Percentiles rank a stretch among this genome's conserved stretches.
Evolutionary conservation across 2,797 vertebrate genomes (phyloP).

Genomic region (Microctenopoma steveboyesi): DNA sequence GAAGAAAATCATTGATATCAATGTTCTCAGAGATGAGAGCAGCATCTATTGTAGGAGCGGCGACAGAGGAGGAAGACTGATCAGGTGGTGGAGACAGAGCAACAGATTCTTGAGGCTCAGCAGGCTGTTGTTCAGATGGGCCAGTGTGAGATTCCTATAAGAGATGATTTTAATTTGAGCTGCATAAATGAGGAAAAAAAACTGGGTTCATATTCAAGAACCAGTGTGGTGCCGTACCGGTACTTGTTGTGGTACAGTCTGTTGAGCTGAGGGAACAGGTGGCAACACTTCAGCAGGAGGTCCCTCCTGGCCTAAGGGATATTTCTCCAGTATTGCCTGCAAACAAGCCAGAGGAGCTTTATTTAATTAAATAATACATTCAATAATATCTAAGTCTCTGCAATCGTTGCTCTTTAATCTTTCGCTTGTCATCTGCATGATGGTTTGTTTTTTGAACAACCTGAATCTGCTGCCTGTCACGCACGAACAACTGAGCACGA

Average conservation of each 20-base stretch:
- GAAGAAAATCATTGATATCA: conserved; percentile 82
- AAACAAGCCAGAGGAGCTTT: conserved; percentile 32
- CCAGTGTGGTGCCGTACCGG: conserved; percentile 42
- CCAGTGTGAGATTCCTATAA: conserved; percentile 43
- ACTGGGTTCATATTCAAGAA: conserved; percentile 9
- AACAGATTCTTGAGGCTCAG: conserved; percentile 17
- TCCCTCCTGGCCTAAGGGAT: conserved; percentile 74
- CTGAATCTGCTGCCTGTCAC: conserved; percentile 83
- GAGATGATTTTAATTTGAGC: conserved; percentile 17
- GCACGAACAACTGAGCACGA: conserved; percentile 85
- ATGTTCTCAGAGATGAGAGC: conserved; percentile 61
- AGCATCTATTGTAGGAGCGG: conserved; percentile 11
- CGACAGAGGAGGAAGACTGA: background rate
- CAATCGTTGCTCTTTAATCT: background rate
- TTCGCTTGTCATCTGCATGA: background rate
- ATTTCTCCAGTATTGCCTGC: conserved; percentile 85
- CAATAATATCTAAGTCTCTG: conserved; percentile 4
- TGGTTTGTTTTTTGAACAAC: conserved; percentile 71
- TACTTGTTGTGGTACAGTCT: conserved; percentile 30
- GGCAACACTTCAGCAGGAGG: conserved; percentile 64
- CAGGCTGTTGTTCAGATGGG: conserved; percentile 25
- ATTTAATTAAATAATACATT: background rate
- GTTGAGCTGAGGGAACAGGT: conserved; percentile 52
- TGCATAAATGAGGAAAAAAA: conserved; percentile 7
- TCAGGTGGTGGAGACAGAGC: conserved; percentile 2